These are phyloP conservation scores for Coracopsis vasa DNA, from an alignment of 2,113 vertebrate species.

Conservation along the genomic window DNA sequence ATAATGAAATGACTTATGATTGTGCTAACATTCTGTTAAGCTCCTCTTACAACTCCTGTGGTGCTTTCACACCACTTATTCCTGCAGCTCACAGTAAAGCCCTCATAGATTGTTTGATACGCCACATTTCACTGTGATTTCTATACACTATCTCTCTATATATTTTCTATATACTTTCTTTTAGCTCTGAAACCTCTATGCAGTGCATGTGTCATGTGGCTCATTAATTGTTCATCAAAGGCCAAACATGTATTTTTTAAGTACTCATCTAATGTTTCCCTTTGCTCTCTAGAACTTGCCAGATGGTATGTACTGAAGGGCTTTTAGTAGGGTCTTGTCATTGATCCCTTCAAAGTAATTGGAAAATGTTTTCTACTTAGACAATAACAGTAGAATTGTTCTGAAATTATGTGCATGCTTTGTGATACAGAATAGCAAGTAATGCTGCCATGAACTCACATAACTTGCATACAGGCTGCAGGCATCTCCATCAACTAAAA, in stretches of 20 bases:
- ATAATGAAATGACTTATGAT: not conserved
- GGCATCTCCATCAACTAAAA: not conserved
- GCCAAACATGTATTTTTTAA: not conserved
- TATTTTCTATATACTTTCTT: not conserved
- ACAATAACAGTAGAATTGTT: not conserved
- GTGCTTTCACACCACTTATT: not conserved
- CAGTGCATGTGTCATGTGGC: not conserved
- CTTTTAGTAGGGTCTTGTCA: not conserved
- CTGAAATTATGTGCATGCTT: not conserved
- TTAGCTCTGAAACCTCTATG: not conserved
- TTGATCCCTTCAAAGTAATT: not conserved
- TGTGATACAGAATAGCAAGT: not conserved
- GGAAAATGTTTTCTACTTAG: not conserved
- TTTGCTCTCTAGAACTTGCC: not conserved
- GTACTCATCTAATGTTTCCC: not conserved
- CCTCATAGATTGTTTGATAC: rapidly evolving
- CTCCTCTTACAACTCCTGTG: not conserved
- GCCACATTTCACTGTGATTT: not conserved
- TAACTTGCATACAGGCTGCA: not conserved
- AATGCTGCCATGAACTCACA: not conserved
- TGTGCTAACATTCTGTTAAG: not conserved
- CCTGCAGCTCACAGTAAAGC: not conserved
- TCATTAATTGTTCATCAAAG: not conserved
- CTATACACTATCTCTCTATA: rapidly evolving
- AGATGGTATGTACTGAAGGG: not conserved